Conservation (phyloP, 2,888 invertebrate genomes). For the Alitta virens region DNA sequence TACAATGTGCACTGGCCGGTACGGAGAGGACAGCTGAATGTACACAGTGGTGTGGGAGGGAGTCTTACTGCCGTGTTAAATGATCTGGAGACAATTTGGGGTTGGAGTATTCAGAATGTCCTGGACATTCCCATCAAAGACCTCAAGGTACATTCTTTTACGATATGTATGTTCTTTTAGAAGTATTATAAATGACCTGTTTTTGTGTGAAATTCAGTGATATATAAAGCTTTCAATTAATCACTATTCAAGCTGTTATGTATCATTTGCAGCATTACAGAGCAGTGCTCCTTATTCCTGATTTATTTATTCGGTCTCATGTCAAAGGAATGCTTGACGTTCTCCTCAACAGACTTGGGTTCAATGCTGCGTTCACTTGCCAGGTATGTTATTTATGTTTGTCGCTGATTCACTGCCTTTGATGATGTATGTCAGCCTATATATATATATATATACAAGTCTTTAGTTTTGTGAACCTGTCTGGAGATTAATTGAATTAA, state of each 20-base stretch:
- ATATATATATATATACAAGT: no score
- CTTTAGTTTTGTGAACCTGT: no score
- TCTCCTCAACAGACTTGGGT: constrained; percentile 77
- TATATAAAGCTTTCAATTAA: no score
- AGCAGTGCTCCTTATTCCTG: constrained; percentile 84
- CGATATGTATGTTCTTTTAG: no score
- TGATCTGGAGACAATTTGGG: constrained; percentile 87
- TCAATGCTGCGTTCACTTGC: constrained; percentile 79
- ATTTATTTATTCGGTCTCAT: constrained; percentile 82
- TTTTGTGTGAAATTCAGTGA: no score
- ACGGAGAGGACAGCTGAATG: constrained; percentile 80
- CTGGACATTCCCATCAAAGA: constrained; percentile 70
- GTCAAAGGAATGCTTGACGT: constrained; percentile 81
- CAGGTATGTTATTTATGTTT: constrained; percentile 71
- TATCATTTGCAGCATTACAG: constrained; percentile 71
- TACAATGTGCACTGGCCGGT: constrained; percentile 91
- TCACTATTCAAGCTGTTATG: no score
- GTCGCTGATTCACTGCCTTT: no score
- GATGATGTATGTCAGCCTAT: no score
- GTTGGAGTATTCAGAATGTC: constrained; percentile 72
- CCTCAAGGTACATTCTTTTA: constrained; percentile 59
- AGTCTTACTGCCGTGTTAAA: constrained; percentile 79
- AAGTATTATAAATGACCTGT: no score
- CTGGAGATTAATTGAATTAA: background rate
- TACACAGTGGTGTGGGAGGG: constrained; percentile 81